Base-by-base conservation (phyloP, 1,140 invertebrate species). In the Aporrectodea caliginosa region DNA sequence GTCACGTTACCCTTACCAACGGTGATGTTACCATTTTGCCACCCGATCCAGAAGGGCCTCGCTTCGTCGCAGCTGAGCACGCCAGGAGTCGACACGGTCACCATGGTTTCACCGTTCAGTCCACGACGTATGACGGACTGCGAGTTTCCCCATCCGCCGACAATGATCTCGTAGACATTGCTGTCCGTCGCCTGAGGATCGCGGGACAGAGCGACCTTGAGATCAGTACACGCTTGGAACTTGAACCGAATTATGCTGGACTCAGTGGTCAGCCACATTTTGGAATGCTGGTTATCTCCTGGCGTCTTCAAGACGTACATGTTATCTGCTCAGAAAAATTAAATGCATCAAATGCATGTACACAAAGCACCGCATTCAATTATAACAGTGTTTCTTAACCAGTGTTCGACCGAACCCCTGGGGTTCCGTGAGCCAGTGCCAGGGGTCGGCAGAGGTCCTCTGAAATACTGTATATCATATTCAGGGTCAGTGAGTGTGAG, bases 31-130 rank as follows among this genome's bases (percentile, higher is more conserved):
- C 35, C 75, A 30, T 29, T 77, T 14, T 12, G 33, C 75, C 75
- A 77, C 14, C 75, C 58, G 43, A 77, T 77, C 75, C 75, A 77
- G 27, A 77, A 77, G 30, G 75, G 31, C 43, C 75, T 43, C 33
- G 34, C n/a, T 22, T 68, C 75, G 16, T 77, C 6, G 29, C 75
- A 77, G 31, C 58, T 43, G 16, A 77, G 75, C 33, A 77, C 58
- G 32, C n/a, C 43, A 33, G 75, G 75, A 2, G 75, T 75, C n/a
- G 31, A 31, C 1, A 35, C 73, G 29, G 73, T 35, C 33, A 35
- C 73, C 22, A 75, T 33, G 27, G 73, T 33, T 1, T 75, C 73
- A 22, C 32, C 43, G 73, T 22, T 35, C 32, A 35, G 73, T 35
- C 33, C 33, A 12, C 73, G 73, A 6, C 31, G 31, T 1, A 75